phyloP scores from a whole-genome alignment of 2,797 vertebrate genomes.

The Artibeus lituratus region DNA sequence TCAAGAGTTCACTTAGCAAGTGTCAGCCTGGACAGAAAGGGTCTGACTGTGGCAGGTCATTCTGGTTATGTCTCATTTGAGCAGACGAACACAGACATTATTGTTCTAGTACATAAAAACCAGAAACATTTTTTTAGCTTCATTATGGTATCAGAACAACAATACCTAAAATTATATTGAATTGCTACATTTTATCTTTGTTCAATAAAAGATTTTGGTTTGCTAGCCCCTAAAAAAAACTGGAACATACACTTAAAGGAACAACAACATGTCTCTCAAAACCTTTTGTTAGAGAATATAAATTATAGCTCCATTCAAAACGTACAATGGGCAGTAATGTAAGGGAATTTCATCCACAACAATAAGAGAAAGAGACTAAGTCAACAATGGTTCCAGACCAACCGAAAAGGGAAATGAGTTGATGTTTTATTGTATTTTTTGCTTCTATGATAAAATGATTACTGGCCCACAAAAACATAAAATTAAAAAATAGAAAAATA shows the following conservation, averaged over 20 bases:
- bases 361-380: slow-evolving; percentile 35
- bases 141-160: slow-evolving; percentile 9
- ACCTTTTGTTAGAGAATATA: slow-evolving; percentile 37
- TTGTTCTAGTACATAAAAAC: not conserved
- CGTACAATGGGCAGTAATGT: not conserved
- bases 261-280: slow-evolving; percentile 29
- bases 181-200: slow-evolving; percentile 34
- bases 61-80: slow-evolving; percentile 10
- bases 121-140: not conserved
- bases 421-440: not conserved
- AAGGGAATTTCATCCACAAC: not conserved
- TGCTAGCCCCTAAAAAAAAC: not conserved
- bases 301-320: slow-evolving; percentile 55
- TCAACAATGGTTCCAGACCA: not conserved
- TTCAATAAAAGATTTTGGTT: slow-evolving; percentile 35
- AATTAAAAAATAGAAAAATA: slow-evolving; percentile 18
- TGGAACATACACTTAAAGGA: slow-evolving; percentile 16
- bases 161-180: slow-evolving; percentile 27
- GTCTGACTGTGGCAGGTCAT: not conserved
- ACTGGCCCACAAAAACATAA: slow-evolving; percentile 20
- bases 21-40: not conserved
- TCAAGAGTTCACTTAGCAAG: not conserved
- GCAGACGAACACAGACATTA: not conserved
- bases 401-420: slow-evolving; percentile 29
- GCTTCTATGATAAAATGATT: slow-evolving; percentile 21